Percentiles rank a stretch among this genome's conserved stretches.
Evolutionary conservation across 2,113 vertebrate genomes (phyloP).

Genomic region (Odontesthes bonariensis): DNA sequence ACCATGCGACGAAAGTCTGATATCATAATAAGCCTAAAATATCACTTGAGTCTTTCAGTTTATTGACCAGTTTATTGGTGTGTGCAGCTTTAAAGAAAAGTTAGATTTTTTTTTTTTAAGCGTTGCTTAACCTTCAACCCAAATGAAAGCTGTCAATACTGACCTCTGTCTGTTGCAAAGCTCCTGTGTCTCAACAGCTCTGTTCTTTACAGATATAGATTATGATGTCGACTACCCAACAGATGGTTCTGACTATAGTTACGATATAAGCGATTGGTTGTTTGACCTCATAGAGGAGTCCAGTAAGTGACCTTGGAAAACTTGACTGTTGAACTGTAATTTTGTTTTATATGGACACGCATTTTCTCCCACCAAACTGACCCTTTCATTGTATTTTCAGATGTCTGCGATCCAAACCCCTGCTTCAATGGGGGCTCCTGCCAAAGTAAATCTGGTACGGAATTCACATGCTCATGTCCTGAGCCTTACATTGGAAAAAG

Average conservation of each 20-base stretch:
- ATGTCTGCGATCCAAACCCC: constrained; percentile 37
- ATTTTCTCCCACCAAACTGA: neutral
- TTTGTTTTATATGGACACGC: neutral
- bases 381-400: constrained; percentile 1
- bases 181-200: neutral
- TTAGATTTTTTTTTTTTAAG: too few species aligned
- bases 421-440: constrained; percentile 30
- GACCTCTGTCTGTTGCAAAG: too few species aligned
- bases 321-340: neutral
- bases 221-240: constrained; percentile 1
- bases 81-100: too few species aligned
- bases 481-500: constrained; percentile 36
- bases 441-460: neutral
- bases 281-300: neutral
- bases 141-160: neutral
- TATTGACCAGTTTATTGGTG: too few species aligned
- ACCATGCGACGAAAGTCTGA: too few species aligned
- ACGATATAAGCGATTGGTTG: neutral
- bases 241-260: accelerated
- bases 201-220: constrained; percentile 9
- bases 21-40: too few species aligned
- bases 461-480: constrained; percentile 12
- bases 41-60: too few species aligned
- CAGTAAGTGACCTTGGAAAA: constrained; percentile 24
- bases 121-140: neutral